phyloP scores from a whole-genome alignment of 2,113 vertebrate genomes.

The Zosterops lateralis region DNA sequence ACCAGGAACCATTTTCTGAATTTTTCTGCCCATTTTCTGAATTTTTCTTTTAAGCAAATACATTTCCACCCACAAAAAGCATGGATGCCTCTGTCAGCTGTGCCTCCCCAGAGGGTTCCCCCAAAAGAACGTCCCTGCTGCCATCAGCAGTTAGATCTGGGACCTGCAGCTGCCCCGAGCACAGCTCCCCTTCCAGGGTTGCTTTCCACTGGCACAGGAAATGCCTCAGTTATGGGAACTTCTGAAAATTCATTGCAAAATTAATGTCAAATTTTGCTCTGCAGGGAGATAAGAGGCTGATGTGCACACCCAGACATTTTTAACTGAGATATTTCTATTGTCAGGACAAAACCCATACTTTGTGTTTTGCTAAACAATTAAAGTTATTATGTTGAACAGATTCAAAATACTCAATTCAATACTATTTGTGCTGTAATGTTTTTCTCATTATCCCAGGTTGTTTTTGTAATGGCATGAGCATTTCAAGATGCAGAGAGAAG shows the following conservation, averaged over 20 bases:
- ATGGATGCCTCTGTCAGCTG: accelerated
- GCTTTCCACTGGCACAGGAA: accelerated
- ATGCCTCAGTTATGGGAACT: accelerated
- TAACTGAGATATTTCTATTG: neutral
- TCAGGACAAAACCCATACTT: accelerated
- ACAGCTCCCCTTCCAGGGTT: neutral
- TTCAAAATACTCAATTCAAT: neutral
- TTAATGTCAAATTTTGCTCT: neutral
- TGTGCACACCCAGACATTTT: neutral
- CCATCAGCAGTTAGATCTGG: neutral
- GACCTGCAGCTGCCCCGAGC: neutral
- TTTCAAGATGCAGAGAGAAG: neutral
- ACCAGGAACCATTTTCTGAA: too few species aligned
- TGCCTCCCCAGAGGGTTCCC: neutral
- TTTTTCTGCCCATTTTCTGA: neutral
- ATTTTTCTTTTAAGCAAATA: neutral
- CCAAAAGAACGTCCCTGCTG: neutral
- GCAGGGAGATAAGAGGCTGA: neutral
- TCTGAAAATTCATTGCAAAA: neutral
- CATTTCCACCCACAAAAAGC: accelerated
- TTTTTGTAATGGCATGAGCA: neutral
- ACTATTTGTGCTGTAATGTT: neutral
- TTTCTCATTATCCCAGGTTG: neutral
- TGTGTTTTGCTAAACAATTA: neutral
- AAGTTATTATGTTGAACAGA: neutral